Percentiles rank a stretch among this genome's conserved stretches.
Evolutionary conservation across 1,140 invertebrate genomes (phyloP).

Genomic region (Glomeris maerens): DNA sequence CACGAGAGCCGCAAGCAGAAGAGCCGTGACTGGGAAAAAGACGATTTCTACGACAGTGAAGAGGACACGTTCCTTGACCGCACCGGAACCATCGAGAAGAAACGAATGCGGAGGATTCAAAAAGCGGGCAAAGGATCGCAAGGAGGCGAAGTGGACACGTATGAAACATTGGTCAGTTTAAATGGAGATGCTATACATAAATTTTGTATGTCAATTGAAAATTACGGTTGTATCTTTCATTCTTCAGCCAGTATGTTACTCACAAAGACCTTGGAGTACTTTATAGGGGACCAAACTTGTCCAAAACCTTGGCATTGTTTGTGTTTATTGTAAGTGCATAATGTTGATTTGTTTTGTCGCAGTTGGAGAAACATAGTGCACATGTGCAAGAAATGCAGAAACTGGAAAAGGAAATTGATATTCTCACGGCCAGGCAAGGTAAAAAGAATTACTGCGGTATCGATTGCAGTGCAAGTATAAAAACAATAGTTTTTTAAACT

Average conservation of each 20-base stretch:
- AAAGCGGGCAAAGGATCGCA: constrained; percentile 42
- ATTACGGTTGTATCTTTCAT: too few relatives aligned
- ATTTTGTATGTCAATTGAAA: too few relatives aligned
- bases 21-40: constrained; percentile 62
- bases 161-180: constrained; percentile 54
- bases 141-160: constrained; percentile 57
- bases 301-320: neutral
- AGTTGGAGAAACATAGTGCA: constrained; percentile 52
- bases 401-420: constrained; percentile 42
- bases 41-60: constrained; percentile 92
- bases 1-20: constrained; percentile 54
- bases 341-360: constrained; percentile 19
- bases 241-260: too few relatives aligned
- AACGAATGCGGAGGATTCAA: constrained; percentile 62
- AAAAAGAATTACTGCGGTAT: constrained; percentile 17
- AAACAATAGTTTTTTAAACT: constrained; percentile 22
- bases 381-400: constrained; percentile 41
- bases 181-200: constrained; percentile 8
- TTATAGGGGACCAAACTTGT: too few relatives aligned
- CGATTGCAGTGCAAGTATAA: constrained; percentile 11
- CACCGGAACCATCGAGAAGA: constrained; percentile 81
- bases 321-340: constrained; percentile 7
- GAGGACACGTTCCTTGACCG: constrained; percentile 92
- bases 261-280: too few relatives aligned
- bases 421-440: too few relatives aligned